Conservation (phyloP, 2,113 vertebrate species). For the Tilapia sparmanii region DNA sequence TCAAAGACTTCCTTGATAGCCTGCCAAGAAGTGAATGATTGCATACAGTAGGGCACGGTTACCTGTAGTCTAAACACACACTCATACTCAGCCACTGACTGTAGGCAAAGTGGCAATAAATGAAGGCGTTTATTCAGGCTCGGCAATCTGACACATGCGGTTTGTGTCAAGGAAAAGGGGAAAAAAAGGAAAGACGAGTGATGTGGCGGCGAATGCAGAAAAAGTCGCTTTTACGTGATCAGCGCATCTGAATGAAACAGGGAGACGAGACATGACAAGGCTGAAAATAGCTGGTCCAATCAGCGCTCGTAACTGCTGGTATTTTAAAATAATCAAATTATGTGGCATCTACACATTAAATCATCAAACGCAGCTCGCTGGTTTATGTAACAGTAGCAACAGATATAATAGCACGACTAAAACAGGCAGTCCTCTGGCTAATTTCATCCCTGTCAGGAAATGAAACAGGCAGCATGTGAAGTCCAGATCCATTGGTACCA, state of each 20-base stretch:
- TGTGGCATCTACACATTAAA: not conserved
- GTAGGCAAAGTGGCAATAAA: constrained; percentile 52
- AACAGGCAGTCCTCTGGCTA: not conserved
- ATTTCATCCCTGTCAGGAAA: constrained; percentile 30
- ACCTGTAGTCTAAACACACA: constrained; percentile 54
- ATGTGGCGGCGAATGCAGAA: not conserved
- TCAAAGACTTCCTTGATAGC: constrained; percentile 67
- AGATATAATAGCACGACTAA: not conserved
- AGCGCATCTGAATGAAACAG: not conserved
- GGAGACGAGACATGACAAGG: not conserved
- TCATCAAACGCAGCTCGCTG: not conserved
- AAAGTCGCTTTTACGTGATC: not conserved
- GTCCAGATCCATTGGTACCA: constrained; percentile 18
- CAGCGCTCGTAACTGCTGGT: not conserved
- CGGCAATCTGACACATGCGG: not conserved
- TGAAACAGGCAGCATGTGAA: not conserved
- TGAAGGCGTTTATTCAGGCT: constrained; percentile 60
- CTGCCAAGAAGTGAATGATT: constrained; percentile 41
- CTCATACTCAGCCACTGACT: constrained; percentile 9
- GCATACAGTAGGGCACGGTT: constrained; percentile 54
- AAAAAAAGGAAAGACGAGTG: not conserved
- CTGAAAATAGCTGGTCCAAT: not conserved
- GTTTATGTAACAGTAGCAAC: not conserved
- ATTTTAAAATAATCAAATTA: not conserved
- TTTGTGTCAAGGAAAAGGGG: not conserved